Conservation (phyloP, 2,888 invertebrate genomes). For the Catocala fraxini region DNA sequence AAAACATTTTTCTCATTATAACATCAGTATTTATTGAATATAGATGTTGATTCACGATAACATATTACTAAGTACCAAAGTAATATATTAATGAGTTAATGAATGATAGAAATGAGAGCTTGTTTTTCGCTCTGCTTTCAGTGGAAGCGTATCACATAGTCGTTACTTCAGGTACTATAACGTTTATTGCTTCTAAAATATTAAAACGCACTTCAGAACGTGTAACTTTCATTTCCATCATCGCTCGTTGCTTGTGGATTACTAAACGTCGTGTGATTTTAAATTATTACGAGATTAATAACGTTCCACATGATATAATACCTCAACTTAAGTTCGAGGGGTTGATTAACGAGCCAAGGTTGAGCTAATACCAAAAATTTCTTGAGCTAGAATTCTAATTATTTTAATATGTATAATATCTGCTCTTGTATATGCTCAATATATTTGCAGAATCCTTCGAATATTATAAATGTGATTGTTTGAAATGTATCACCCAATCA, state of each 20-base stretch:
- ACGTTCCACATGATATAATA: conserved; percentile 33
- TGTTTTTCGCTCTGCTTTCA: background rate
- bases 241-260: conserved; percentile 23
- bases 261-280: conserved; percentile 25
- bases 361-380: background rate
- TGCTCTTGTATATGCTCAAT: too few species aligned
- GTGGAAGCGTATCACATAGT: conserved; percentile 4
- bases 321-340: background rate
- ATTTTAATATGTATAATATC: background rate
- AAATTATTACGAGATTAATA: conserved; percentile 39
- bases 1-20: too few species aligned
- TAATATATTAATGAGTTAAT: too few species aligned
- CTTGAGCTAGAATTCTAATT: background rate
- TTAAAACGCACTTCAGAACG: conserved; percentile 32
- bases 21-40: too few species aligned
- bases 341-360: background rate
- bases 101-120: too few species aligned
- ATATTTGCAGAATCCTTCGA: too few species aligned
- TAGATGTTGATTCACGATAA: too few species aligned
- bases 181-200: conserved; percentile 45
- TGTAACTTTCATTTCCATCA: conserved; percentile 32
- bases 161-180: conserved; percentile 25
- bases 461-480: too few species aligned
- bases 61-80: too few species aligned
- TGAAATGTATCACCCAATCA: too few species aligned